Conservation (phyloP, 2,797 vertebrate species). For the Alosa sapidissima region DNA sequence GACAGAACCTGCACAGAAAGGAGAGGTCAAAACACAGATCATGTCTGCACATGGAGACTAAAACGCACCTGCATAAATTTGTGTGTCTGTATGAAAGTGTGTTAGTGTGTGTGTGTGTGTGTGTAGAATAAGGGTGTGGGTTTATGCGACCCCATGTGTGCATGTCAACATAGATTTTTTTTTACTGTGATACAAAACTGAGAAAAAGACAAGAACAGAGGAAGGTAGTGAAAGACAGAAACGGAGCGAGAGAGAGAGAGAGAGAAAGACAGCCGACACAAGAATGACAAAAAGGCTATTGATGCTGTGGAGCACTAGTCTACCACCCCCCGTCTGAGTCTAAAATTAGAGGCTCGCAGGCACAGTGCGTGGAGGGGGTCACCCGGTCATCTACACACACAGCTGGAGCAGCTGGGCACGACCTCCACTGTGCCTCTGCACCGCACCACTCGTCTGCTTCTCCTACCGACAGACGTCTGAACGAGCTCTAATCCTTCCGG, state of each 20-base stretch:
- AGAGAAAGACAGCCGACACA: neutral
- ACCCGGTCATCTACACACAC: neutral
- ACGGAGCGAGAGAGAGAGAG: no score
- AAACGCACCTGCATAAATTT: neutral
- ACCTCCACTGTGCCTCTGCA: neutral
- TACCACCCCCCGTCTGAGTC: neutral
- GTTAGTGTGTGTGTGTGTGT: neutral
- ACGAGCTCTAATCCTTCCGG: neutral
- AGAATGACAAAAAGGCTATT: constrained; percentile 7
- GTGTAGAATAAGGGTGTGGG: neutral
- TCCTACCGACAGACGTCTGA: neutral
- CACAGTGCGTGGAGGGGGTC: constrained; percentile 4
- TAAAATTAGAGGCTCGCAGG: constrained; percentile 3
- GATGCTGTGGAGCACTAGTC: neutral
- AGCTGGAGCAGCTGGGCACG: neutral
- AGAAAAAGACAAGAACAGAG: neutral
- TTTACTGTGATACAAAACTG: no score
- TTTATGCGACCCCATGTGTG: neutral
- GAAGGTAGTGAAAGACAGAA: neutral
- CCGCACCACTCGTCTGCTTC: neutral
- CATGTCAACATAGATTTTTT: neutral
- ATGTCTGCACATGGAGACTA: neutral
- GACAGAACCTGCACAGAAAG: constrained; percentile 77
- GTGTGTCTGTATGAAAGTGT: neutral
- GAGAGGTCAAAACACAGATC: neutral